Percentiles rank a stretch among this genome's conserved stretches.
Evolutionary conservation across 2,797 vertebrate genomes (phyloP).

Genomic region (Antrozous pallidus): DNA sequence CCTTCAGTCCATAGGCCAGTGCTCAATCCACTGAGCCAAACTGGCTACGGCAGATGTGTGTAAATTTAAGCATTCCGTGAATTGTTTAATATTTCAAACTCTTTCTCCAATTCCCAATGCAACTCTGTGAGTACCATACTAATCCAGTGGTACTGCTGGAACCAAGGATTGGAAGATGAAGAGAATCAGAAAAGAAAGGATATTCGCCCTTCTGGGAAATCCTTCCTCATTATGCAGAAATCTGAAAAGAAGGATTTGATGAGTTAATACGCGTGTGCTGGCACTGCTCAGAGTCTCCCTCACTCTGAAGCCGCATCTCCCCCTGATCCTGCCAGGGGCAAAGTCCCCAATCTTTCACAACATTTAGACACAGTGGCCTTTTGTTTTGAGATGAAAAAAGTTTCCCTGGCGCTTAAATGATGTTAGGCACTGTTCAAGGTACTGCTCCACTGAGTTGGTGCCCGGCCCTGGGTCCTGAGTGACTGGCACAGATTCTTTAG

Average conservation of each 20-base stretch:
- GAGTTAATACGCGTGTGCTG: neutral
- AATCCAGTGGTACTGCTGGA: neutral
- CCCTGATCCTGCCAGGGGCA: neutral
- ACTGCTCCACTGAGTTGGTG: neutral
- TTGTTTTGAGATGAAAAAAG: neutral
- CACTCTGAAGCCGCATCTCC: neutral
- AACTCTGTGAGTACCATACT: neutral
- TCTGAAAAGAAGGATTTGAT: neutral
- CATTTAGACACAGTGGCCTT: neutral
- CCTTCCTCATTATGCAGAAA: neutral
- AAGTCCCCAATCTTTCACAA: neutral
- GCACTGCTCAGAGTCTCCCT: neutral
- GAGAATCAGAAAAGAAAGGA: neutral
- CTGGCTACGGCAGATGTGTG: neutral
- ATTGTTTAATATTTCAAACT: neutral
- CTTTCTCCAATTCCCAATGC: neutral
- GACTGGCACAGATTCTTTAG: neutral
- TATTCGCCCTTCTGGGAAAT: neutral
- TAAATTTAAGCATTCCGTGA: neutral
- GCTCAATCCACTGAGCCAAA: too few species aligned
- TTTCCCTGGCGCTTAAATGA: neutral
- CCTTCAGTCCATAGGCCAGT: too few species aligned
- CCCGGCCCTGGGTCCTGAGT: neutral
- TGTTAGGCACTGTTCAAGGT: neutral
- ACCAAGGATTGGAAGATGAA: neutral